Percentiles rank a stretch among this genome's conserved stretches.
Conservation (phyloP, 2,888 invertebrate species). For the Drosophila hawaiiensis region DNA sequence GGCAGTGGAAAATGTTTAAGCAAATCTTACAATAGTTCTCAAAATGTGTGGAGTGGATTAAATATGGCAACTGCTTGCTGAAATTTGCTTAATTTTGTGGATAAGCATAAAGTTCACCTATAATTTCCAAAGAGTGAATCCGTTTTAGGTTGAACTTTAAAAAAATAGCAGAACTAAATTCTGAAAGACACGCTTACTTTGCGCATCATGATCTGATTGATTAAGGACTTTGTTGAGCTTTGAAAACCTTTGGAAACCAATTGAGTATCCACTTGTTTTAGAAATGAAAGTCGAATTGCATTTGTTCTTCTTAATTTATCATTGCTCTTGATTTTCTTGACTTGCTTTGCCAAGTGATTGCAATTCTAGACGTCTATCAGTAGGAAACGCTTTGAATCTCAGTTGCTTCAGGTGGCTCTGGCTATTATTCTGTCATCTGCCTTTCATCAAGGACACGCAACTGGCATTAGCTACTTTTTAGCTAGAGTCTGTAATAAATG, state of each 20-base stretch:
- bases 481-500: constrained; percentile 42
- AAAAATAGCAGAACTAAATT: neutral
- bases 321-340: neutral
- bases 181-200: neutral
- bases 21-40: neutral
- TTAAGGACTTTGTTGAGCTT: neutral
- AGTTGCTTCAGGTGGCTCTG: constrained; percentile 2
- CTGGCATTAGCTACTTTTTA: constrained; percentile 11
- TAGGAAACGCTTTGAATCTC: neutral
- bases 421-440: neutral
- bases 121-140: neutral
- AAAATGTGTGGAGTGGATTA: neutral
- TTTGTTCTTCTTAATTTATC: neutral
- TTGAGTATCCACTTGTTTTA: neutral
- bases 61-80: neutral
- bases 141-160: neutral
- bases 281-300: neutral
- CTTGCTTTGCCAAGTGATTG: neutral
- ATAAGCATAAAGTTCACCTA: neutral
- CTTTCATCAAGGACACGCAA: constrained; percentile 13
- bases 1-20: neutral
- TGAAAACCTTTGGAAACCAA: neutral
- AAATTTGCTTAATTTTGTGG: neutral
- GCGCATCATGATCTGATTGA: neutral
- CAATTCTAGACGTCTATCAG: neutral